phyloP scores from a whole-genome alignment of 2,113 vertebrate species.

The Amazona vittata region DNA sequence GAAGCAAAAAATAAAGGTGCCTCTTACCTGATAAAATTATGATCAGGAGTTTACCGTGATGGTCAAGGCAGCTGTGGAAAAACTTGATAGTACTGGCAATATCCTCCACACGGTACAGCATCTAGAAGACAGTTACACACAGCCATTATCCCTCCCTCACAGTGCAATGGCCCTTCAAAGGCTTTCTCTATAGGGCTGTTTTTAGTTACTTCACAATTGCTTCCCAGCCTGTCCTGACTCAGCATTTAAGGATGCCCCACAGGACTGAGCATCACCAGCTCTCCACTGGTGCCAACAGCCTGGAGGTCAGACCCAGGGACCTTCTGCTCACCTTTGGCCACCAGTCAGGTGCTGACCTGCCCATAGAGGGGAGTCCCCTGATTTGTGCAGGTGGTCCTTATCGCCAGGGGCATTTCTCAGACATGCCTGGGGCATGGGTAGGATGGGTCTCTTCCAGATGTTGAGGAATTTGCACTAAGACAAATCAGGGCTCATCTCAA shows the following conservation, averaged over 20 bases:
- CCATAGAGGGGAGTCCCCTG: neutral
- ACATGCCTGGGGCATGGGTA: fast-evolving
- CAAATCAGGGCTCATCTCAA: neutral
- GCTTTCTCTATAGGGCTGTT: neutral
- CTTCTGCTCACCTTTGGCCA: neutral
- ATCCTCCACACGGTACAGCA: conserved; percentile 79
- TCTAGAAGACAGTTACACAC: conserved; percentile 53
- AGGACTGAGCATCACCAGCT: neutral
- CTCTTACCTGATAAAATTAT: conserved; percentile 74
- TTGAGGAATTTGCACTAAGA: neutral
- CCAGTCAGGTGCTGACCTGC: neutral
- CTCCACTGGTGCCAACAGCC: neutral
- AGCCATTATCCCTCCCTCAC: neutral
- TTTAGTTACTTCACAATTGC: neutral
- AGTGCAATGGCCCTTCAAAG: neutral
- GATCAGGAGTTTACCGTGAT: conserved; percentile 78
- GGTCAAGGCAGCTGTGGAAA: conserved; percentile 76
- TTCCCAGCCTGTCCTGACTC: neutral
- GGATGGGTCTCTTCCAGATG: neutral
- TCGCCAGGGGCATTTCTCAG: neutral
- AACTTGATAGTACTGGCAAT: conserved; percentile 73
- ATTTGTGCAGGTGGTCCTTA: neutral
- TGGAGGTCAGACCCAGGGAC: neutral
- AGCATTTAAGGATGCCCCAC: neutral
- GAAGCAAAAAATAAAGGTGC: neutral